phyloP scores from a whole-genome alignment of 2,888 invertebrate genomes.

The Nomada flava region DNA sequence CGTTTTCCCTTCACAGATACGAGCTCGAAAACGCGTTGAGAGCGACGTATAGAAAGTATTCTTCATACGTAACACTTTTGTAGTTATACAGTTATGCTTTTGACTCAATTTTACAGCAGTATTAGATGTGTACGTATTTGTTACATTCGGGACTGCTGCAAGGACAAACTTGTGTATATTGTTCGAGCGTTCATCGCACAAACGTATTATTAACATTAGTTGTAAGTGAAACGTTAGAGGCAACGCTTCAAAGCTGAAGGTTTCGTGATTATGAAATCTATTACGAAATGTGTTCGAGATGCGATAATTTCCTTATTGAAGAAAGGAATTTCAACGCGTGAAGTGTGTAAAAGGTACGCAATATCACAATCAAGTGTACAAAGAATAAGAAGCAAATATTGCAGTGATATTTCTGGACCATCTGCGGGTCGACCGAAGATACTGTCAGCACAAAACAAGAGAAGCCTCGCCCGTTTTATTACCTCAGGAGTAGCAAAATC shows the following conservation, averaged over 20 bases:
- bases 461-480: neutral
- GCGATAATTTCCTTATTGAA: neutral
- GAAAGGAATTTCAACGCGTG: neutral
- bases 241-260: neutral
- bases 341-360: neutral
- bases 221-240: neutral
- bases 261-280: neutral
- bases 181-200: neutral
- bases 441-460: neutral
- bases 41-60: too few relatives aligned
- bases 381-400: conserved; percentile 1
- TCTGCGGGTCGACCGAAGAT: neutral
- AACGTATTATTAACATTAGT: neutral
- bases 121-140: neutral
- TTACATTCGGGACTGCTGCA: neutral
- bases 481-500: neutral
- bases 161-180: neutral
- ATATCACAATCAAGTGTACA: neutral
- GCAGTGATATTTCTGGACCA: neutral
- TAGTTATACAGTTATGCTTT: too few relatives aligned
- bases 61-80: too few relatives aligned
- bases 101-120: neutral
- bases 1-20: too few relatives aligned
- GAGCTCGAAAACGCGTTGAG: too few relatives aligned
- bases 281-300: neutral